phyloP scores from a whole-genome alignment of 2,888 invertebrate species.

The Drosophila emarginata region DNA sequence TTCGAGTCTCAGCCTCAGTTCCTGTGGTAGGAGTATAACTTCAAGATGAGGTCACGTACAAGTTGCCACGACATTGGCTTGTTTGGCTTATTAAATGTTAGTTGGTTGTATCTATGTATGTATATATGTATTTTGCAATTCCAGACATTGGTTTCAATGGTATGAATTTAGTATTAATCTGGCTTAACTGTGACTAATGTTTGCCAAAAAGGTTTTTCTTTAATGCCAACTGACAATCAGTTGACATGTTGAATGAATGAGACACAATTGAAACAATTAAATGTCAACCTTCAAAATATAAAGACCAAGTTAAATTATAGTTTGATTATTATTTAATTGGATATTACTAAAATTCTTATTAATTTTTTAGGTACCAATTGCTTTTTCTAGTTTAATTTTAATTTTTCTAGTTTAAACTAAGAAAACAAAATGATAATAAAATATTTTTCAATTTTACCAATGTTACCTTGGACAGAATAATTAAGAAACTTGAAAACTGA shows the following conservation, averaged over 20 bases:
- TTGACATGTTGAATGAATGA: not conserved
- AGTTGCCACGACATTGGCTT: conserved; percentile 56
- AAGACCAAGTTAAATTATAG: too few relatives aligned
- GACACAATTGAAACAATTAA: not conserved
- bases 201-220: conserved; percentile 32
- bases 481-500: too few relatives aligned
- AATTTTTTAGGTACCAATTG: too few relatives aligned
- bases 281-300: too few relatives aligned
- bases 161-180: conserved; percentile 59
- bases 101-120: conserved; percentile 25
- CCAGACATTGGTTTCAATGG: conserved; percentile 33
- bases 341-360: too few relatives aligned
- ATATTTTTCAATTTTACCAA: too few relatives aligned
- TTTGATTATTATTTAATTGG: not conserved
- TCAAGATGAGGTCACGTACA: conserved; percentile 63
- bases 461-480: too few relatives aligned
- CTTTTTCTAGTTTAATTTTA: too few relatives aligned
- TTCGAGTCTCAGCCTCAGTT: conserved; percentile 36
- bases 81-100: conserved; percentile 72
- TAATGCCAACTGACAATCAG: not conserved
- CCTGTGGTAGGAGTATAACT: conserved; percentile 20
- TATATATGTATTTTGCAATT: conserved; percentile 12
- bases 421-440: too few relatives aligned
- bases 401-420: too few relatives aligned
- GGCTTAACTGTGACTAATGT: conserved; percentile 70